Evolutionary conservation across 2,888 invertebrate species (phyloP), one percentile per base, ranked within the genome.

Genomic region (Rapana venosa): DNA sequence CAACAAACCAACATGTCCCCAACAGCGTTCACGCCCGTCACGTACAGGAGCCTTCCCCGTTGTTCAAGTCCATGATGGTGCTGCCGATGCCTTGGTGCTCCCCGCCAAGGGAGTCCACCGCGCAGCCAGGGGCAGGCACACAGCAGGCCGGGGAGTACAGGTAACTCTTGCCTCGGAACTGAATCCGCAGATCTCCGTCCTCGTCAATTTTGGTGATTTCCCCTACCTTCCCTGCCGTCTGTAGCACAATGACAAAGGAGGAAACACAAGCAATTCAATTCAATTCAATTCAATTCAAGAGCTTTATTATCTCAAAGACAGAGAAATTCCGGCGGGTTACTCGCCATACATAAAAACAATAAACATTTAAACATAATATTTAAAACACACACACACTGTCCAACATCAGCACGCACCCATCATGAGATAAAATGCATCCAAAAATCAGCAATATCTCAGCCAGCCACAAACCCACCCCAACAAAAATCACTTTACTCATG

Each of bases 131-230:
- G 22, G 88, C 93, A 0, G 94, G 92, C 1, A 93, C 96, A 0
- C 98, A 97, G 94, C 97, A 97, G 91, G 97, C 96, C 0, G 98
- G 98, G 96, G 98, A 98, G 92, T 98, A 97, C 0, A 98, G 98
- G 98, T 98, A 98, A 56, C 97, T 97, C 92, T 97, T 97, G 6
- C 97, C 97, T 90, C 97, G 97, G 91, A 98, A 97, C 93, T 97
- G 97, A 56, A 98, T 98, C 47, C 98, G 97, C 92, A 98, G 96
- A 96, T 98, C 98, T 0, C 98, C 98, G 95, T 98, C 98, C 0
- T 97, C 97, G 95, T 98, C 98, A 1, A 98, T 97, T 96, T 98
- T 98, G 6, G 98, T 97, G 8, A 98, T 97, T 96, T 97, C 97
- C 8, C 98, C 98, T n/a, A 96, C 95, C 94, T 96, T 96, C 2